Evolutionary conservation across 2,888 invertebrate species (phyloP).

Genomic region (Epistrophe eligans): DNA sequence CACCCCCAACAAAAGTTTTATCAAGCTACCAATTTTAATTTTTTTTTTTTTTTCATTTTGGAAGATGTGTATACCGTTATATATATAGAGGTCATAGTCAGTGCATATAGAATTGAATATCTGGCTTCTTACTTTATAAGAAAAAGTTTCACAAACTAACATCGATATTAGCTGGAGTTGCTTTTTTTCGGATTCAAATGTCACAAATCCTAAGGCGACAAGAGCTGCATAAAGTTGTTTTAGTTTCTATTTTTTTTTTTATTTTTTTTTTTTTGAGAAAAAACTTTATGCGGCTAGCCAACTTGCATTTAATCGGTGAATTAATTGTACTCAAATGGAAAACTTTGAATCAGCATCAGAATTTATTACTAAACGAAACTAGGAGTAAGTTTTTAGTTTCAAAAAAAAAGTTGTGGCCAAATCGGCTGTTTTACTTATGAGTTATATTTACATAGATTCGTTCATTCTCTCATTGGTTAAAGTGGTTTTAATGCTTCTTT

Average conservation of each 20-base stretch:
- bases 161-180: constrained; percentile 57
- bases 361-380: constrained; percentile 57
- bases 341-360: constrained; percentile 63
- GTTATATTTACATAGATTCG: not conserved
- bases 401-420: constrained; percentile 23
- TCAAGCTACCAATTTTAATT: not conserved
- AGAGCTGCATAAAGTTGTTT: not conserved
- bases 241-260: constrained; percentile 3
- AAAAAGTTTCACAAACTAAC: constrained; percentile 56
- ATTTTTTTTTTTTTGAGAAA: not conserved
- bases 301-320: constrained; percentile 73
- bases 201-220: constrained; percentile 32
- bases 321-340: constrained; percentile 67
- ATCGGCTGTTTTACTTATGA: constrained; percentile 23
- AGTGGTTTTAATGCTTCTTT: constrained; percentile 13
- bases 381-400: constrained; percentile 18
- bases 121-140: not conserved
- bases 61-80: not conserved
- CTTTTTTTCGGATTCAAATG: constrained; percentile 33
- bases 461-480: not conserved
- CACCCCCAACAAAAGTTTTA: constrained; percentile 17
- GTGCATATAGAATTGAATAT: not conserved
- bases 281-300: constrained; percentile 64
- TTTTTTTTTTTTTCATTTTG: not conserved
- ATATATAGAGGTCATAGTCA: not conserved